Evolutionary conservation across 30 jellyfish, hydroid and myxozoan species (phyloP), one percentile per base, ranked within the genome.

Genomic region (Mastigias papua): DNA sequence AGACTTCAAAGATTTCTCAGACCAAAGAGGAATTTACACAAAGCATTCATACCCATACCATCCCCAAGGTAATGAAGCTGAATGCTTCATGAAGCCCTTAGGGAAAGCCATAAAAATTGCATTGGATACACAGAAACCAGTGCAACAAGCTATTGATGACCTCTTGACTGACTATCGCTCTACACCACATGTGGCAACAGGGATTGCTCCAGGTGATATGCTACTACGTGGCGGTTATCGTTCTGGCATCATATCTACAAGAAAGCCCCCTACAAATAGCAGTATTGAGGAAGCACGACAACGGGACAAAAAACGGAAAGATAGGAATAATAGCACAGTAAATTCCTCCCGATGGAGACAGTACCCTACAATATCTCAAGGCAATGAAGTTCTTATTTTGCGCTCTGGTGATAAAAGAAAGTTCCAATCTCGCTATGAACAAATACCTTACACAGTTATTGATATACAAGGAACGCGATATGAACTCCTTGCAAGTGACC

Each of bases 51-150:
- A 57, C 57, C 94, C 90, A 34, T 85, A 71, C 72, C 94, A 85
- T 67, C 90, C 90, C 10, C 89, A 72, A 54, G 88, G 91, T 11
- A 85, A 85, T 61, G 75, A 34, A 51, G 94, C 89, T 5, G 94
- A 85, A 37, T 30, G 62, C 32, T 73, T 85, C 78, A 85, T 85
- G 94, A 85, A 85, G 67, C 82, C 94, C 48, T 30, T 73, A 0
- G 94, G 94, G 73, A 73, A 85, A 30, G 84, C 94, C 23, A 26
- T 85, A 28, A 71, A 70, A 42, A 62, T 48, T 10, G 91, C 86
- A 27, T 0, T 32, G 34, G 64, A 32, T 30, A 46, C 58, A 27
- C 16, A 73, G 1, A 20, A 28, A 29, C 85, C 84, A 20, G n/a
- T 42, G 28, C n/a, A 75, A 20, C 37, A 73, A 37, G 95, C 77